phyloP scores from a whole-genome alignment of 2,888 invertebrate genomes.

The Lycophotia porphyrea region DNA sequence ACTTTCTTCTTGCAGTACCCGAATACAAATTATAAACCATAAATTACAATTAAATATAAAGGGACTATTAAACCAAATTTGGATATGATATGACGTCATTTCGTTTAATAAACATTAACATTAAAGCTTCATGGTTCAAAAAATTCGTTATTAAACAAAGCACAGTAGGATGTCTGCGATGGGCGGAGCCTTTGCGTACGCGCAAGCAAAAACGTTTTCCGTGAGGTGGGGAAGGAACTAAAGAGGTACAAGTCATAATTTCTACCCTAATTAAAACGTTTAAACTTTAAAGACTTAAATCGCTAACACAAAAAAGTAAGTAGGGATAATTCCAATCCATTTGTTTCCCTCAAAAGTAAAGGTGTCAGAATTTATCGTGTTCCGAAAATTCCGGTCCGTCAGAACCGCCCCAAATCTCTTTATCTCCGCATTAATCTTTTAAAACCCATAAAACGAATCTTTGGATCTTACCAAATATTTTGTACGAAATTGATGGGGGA shows the following conservation, averaged over 20 bases:
- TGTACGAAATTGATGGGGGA: slow-evolving; percentile 88
- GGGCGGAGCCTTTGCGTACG: slow-evolving; percentile 82
- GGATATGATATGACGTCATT: slow-evolving; percentile 52
- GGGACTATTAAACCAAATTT: slow-evolving; percentile 34
- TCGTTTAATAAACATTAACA: slow-evolving; percentile 52
- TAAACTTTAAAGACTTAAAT: slow-evolving; percentile 52
- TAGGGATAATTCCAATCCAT: slow-evolving; percentile 51
- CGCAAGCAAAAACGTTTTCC: slow-evolving; percentile 69
- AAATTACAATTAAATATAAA: slow-evolving; percentile 39
- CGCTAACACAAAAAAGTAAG: slow-evolving; percentile 53
- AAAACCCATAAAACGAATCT: slow-evolving; percentile 87
- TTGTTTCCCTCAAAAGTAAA: slow-evolving; percentile 69
- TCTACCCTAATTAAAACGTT: slow-evolving; percentile 66
- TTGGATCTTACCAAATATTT: slow-evolving; percentile 88
- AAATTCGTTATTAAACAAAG: slow-evolving; percentile 79
- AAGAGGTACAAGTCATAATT: slow-evolving; percentile 65
- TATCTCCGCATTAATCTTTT: slow-evolving; percentile 88
- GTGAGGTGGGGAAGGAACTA: slow-evolving; percentile 67
- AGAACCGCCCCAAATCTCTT: slow-evolving; percentile 84
- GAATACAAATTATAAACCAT: slow-evolving; percentile 16
- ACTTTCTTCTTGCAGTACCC: neutral
- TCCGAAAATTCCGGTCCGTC: slow-evolving; percentile 79
- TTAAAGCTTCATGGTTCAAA: slow-evolving; percentile 75
- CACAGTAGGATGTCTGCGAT: slow-evolving; percentile 79
- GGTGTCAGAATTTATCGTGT: slow-evolving; percentile 86